A percentile compares a stretch with the other conserved stretches of the same genome.
Conservation (phyloP, 37 sponge, comb jelly and placozoan genomes). For the Aphrocallistes beatrix region DNA sequence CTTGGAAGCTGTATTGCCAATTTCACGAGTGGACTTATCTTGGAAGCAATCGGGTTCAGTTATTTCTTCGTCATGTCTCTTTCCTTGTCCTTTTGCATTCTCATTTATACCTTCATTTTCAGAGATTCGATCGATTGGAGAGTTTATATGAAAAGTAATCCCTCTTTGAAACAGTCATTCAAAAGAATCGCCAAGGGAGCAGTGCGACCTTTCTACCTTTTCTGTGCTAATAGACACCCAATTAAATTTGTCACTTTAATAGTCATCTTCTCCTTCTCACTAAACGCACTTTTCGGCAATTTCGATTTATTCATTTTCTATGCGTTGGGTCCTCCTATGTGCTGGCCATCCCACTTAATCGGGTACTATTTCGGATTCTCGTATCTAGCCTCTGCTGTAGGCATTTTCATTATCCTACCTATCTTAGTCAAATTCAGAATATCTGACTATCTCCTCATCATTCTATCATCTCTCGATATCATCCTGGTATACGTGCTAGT, state of each 20-base stretch:
- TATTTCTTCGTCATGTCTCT: not conserved
- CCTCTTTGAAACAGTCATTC: no score
- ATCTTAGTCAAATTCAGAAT: not conserved
- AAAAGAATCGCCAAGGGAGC: no score
- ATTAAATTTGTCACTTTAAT: not conserved
- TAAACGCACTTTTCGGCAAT: not conserved
- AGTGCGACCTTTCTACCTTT: not conserved
- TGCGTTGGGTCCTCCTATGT: not conserved
- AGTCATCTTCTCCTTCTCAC: not conserved
- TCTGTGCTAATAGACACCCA: not conserved
- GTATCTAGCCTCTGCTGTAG: not conserved
- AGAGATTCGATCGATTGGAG: not conserved
- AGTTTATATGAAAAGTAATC: no score
- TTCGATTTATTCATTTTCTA: not conserved
- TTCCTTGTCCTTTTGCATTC: not conserved
- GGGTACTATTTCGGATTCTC: not conserved
- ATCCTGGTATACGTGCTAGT: not conserved
- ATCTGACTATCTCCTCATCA: not conserved
- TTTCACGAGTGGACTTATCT: not conserved
- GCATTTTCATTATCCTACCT: not conserved
- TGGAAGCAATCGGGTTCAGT: not conserved
- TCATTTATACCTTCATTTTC: not conserved
- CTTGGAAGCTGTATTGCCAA: not conserved
- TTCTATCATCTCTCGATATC: not conserved
- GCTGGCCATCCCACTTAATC: slow-evolving; percentile 3